Evolutionary conservation across 2,797 vertebrate species (phyloP), one percentile per base, ranked within the genome.

Genomic region (Ptychobarbus kaznakovi): DNA sequence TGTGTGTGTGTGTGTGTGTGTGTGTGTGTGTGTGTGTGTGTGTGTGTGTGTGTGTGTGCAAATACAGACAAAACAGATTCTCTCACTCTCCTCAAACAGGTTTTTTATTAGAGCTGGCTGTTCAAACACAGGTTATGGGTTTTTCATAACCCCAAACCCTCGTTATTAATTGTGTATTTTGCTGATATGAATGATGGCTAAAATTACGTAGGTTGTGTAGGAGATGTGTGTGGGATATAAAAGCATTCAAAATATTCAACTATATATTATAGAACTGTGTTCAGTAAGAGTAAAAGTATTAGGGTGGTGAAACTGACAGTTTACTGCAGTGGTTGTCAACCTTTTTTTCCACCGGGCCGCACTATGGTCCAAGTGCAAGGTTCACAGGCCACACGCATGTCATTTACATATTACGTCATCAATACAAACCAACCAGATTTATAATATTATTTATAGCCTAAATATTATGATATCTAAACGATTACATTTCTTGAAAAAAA

Each of bases 91-190:
- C n/a, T 28, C 56, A 78, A 61, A 78, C 53, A 25, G 22, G 9
- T 25, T 78, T 61, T 61, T 63, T 78, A 78, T 78, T 78, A 78
- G 76, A 42, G 9, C 13, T 28, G 38, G 35, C 42, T 28, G 76
- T 78, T 78, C 4, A 61, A 10, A 61, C 13, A 78, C 6, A 61
- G 38, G 76, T 78, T 78, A 78, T 61, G 53, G 38, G 42, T 78
- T 78, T 78, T 78, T 61, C 53, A 61, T 42, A 78, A 78, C 53
- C 53, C 53, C 53, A 25, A 78, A 25, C 22, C 22, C 53, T 42
- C 11, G 1, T 51, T 13, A 56, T 76, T 38, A 56, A 56, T 22
- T 22, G 12, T 22, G 22, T 77, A 61, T 78, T 35, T 61, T 35
- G 12, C 4, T 2, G 35, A 77, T 40, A 61, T 25, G 51, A 58